Base-by-base conservation (phyloP, 1,140 invertebrate species). In the Apocrypta bakeri region DNA sequence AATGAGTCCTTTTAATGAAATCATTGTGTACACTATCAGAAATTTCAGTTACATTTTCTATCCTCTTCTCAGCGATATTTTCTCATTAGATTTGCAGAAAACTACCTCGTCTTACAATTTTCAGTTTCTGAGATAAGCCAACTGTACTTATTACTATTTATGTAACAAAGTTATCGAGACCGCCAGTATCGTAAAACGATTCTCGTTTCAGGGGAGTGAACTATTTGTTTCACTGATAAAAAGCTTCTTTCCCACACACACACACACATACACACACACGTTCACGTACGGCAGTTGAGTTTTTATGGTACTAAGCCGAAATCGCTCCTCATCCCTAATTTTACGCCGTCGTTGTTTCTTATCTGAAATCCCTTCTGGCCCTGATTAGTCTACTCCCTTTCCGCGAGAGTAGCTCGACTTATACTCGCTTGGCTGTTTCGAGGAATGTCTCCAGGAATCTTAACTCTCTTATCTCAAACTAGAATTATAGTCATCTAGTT, bases 1-100 rank as follows among this genome's bases (percentile, higher is more conserved):
- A 83, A 83, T 83, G 81, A 83, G 61, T 31, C 80, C 21, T 29
- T 29, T 68, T 81, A 81, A 81, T 81, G 72, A 81, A 73, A 81
- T 75, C 61, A 73, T 81, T 74, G 79, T 72, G 25, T 71, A 56
- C 48, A n/a, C 33, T 9, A 81, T 75, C 79, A 33, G 25, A 14
- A 25, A 74, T 63, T n/a, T n/a, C n/a, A 37, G 33, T 9, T 37
- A 37, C 33, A 9, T 37, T 37, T 37, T 37, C 33, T 37, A 37
- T 37, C 9, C 33, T 37, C 33, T 9, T 2, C 33, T 37, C 33
- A 9, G 9, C 33, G 9, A 37, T 37, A 4, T 37, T 2, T 37
- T n/a, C n/a, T n/a, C n/a, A n/a, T n/a, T n/a, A n/a, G n/a, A n/a
- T n/a, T n/a, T n/a, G n/a, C n/a, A n/a, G n/a, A n/a, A n/a, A n/a